Conservation (phyloP, 2,888 invertebrate species). For the Rhimphoctona megacephalus region DNA sequence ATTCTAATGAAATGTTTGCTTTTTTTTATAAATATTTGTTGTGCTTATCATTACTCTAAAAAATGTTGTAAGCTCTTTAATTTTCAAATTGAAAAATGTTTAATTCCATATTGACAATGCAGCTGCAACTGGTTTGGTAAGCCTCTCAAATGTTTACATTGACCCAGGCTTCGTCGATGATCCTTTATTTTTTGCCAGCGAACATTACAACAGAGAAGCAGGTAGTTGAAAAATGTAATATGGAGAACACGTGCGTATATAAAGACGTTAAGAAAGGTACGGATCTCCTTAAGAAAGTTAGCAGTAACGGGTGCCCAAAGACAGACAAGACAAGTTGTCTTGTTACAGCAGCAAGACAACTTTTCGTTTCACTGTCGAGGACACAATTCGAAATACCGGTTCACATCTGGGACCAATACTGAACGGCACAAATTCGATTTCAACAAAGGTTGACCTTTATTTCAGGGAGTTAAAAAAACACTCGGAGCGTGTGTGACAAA, state of each 20-base stretch:
- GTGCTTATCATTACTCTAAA: too few relatives aligned
- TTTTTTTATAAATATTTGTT: too few relatives aligned
- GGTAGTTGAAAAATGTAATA: constrained; percentile 41
- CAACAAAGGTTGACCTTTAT: constrained; percentile 20
- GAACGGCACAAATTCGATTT: constrained; percentile 33
- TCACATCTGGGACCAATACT: constrained; percentile 16
- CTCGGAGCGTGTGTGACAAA: not conserved
- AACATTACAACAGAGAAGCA: constrained; percentile 15
- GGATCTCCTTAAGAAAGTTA: constrained; percentile 2
- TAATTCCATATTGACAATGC: too few relatives aligned
- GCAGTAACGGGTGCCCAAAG: constrained; percentile 46
- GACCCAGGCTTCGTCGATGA: constrained; percentile 73
- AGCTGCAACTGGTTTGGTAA: constrained; percentile 16
- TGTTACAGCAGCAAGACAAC: constrained; percentile 71
- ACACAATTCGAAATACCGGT: constrained; percentile 54
- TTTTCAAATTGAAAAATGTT: too few relatives aligned
- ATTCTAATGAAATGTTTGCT: too few relatives aligned
- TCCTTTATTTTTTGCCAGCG: constrained; percentile 40
- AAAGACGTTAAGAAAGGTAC: constrained; percentile 38
- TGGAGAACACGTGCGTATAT: constrained; percentile 47
- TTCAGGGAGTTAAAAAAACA: not conserved
- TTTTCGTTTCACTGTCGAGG: constrained; percentile 62
- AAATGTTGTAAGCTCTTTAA: too few relatives aligned
- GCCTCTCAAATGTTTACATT: constrained; percentile 69
- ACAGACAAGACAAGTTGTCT: constrained; percentile 49